Base-by-base conservation (phyloP, 1,140 invertebrate genomes). In the Saccostrea cuccullata region DNA sequence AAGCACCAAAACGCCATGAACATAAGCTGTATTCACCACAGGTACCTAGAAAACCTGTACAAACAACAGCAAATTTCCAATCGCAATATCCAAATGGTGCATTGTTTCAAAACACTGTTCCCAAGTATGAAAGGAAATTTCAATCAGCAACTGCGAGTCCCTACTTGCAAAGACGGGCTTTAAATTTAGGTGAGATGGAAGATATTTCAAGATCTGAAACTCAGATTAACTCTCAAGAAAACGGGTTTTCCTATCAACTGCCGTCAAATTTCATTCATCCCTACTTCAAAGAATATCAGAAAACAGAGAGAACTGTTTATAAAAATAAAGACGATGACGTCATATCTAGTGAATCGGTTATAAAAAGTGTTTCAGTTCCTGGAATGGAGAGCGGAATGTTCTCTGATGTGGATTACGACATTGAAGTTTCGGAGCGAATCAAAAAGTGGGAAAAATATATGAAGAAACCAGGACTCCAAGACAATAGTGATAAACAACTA, bases 331-430 rank as follows among this genome's bases (percentile, higher is more conserved):
- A 55, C 20, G 55, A 83, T 55, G 55, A 83, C 11, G 55, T 56
- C 26, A 85, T 85, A 15, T 55, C 84, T 15, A 85, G 20, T 55
- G 84, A 85, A 30, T 77, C 83, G 40, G 8, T 77, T n/a, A 84
- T 47, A 13, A 83, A 77, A 47, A 86, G 83, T 67, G 58, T 90
- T 47, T 82, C 84, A 15, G 67, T 90, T 13, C 91, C 91, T 15
- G 30, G 40, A 12, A 40, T 87, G 30, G 92, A 92, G 64, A 84
- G 89, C 30, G 93, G 93, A 56, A 94, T 94, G 93, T 94, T 94
- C 87, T 94, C 93, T 9, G 93, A 94, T 91, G 93, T 94, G 40
- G 93, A 94, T 60, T 94, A 94, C 83, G 91, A 94, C 83, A 94
- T 94, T 40, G 93, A 93, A 88, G 92, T 94, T 13, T 91, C 93